Evolutionary conservation across 2,888 invertebrate genomes (phyloP), one percentile per base, ranked within the genome.

Genomic region (Tupiocoris notatus): DNA sequence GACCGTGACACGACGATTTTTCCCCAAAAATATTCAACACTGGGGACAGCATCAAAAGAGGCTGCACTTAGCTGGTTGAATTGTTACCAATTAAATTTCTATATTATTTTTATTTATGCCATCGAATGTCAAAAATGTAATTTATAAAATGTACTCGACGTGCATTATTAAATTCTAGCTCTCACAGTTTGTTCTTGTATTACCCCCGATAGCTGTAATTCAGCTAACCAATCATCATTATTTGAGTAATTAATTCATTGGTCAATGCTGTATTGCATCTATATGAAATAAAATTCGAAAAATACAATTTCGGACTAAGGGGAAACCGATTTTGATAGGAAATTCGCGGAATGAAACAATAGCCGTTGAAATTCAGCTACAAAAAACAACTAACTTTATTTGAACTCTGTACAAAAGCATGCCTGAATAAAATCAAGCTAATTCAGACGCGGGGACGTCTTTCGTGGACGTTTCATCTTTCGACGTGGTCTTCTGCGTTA

Each of bases 401-500:
- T 39, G 39, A 39, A 3, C 39, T 39, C 12, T 39, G 39, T 39
- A 39, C 39, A 39, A 39, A 39, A 39, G 39, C 39, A 39, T 39
- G 12, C 39, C 39, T 64, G 20, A 1, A 2, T 64, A 23, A 20
- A 61, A 12, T 58, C 18, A 68, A 58, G 71, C 71, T 24, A 71
- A 56, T 56, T 71, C 71, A 25, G 71, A 56, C 1, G 71, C 59
- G 17, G 71, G 71, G 2, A 71, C 59, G 39, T 71, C 71, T 25
- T 71, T 71, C 18, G 61, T 71, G 18, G 71, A 61, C 20, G 68
- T 57, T 25, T 61, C 59, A 58, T 89, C 87, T 79, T 89, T 88
- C 81, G 92, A 89, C 18, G 93, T 92, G 0, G 91, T 88, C 82
- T 90, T 90, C 82, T 95, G 91, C 20, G 95, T 84, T 67, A 96